A percentile compares a stretch with the other conserved stretches of the same genome.
Evolutionary conservation across 2,113 vertebrate genomes (phyloP).

Genomic region (Hipposideros armiger): DNA sequence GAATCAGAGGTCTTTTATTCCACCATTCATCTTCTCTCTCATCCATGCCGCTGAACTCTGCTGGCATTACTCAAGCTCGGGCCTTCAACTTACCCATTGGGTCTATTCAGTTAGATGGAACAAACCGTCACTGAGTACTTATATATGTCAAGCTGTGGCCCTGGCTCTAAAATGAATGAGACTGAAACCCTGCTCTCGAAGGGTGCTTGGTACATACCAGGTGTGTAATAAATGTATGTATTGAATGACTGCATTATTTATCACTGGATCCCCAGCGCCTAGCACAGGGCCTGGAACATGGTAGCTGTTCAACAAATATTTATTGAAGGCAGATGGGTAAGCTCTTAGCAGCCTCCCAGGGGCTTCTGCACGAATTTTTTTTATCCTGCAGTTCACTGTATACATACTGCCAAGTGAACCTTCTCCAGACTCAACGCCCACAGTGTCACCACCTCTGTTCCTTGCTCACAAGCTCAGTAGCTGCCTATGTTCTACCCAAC

Average conservation of each 20-base stretch:
- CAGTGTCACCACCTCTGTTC: neutral
- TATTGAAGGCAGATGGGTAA: neutral
- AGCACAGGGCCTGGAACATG: neutral
- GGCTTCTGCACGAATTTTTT: neutral
- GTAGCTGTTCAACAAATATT: neutral
- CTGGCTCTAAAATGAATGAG: neutral
- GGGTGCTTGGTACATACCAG: neutral
- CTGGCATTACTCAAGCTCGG: neutral
- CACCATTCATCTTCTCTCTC: neutral
- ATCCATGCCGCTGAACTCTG: neutral
- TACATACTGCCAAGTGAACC: neutral
- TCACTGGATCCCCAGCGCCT: neutral
- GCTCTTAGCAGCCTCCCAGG: neutral
- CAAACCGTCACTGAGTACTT: neutral
- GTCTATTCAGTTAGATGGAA: neutral
- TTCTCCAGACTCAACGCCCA: neutral
- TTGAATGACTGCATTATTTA: neutral
- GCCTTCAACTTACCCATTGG: neutral
- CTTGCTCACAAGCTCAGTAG: neutral
- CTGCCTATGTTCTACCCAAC: neutral
- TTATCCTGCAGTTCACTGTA: neutral
- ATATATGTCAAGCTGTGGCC: neutral
- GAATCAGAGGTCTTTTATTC: neutral
- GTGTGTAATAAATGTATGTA: neutral
- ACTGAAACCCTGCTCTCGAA: neutral